Base-by-base conservation (phyloP, 2,113 vertebrate genomes). In the Platysternon megacephalum region DNA sequence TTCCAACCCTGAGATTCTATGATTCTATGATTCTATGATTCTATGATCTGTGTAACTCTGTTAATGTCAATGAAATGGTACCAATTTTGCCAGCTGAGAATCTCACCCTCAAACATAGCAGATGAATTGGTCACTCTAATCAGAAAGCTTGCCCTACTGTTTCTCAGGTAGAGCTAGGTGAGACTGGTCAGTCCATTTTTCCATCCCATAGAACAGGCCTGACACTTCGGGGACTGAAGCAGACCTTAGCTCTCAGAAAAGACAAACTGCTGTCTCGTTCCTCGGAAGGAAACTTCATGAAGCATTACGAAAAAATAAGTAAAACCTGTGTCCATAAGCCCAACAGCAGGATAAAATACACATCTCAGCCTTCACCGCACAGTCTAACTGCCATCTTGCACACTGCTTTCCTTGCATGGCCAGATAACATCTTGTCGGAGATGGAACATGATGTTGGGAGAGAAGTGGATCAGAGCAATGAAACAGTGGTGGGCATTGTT, bases 381-480 rank as follows among this genome's bases (percentile, higher is more conserved):
- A 58, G 74, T 91, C 35, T 48, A 91, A 90, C 26, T 39, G 28
- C 46, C 26, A 65, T 86, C 49, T 53, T 84, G 19, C 8, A 39
- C 32, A 1, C 24, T 22, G 12, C 51, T 93, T 94, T 29, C 87
- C 83, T 82, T 85, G 44, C 82, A 76, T 39, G 42, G 28, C 29
- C 78, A 39, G 82, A 83, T 84, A 55, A 82, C 16, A 86, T 68
- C 3, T 1, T 81, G 46, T 82, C 91, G 84, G 80, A 79, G 82
- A 90, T 29, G 42, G 89, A 88, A 22, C 53, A 91, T 90, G 86
- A 92, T 89, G 89, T 94, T 72, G 72, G 79, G 93, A 97, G 74
- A 28, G n/a, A 90, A 94, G 90, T 95, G 48, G 49, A 94, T 92
- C 91, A 91, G 55, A 94, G 51, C 26, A 46, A 44, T 84, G 49